phyloP scores from a whole-genome alignment of 2,888 invertebrate species.

The Dromius quadrimaculatus region DNA sequence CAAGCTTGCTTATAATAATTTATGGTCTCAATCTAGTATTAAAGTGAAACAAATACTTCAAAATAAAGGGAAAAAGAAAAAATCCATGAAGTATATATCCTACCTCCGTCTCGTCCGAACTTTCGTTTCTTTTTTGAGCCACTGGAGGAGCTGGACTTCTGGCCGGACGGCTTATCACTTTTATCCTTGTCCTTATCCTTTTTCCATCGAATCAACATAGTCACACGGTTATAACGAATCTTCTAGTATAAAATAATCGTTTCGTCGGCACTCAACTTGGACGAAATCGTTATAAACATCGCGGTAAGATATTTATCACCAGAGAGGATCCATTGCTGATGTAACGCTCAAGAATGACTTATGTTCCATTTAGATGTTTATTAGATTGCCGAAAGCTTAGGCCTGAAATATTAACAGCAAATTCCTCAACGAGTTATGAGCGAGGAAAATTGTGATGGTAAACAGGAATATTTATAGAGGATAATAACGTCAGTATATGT shows the following conservation, averaged over 20 bases:
- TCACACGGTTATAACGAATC: conserved; percentile 43
- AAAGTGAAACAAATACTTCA: background rate
- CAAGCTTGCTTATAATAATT: conserved; percentile 22
- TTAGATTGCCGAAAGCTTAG: background rate
- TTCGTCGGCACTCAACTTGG: conserved; percentile 28
- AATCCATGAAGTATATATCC: conserved; percentile 57
- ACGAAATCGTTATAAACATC: conserved; percentile 39
- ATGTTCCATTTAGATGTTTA: conserved; percentile 17
- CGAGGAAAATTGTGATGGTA: conserved; percentile 6
- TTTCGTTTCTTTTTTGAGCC: conserved; percentile 86
- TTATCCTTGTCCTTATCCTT: conserved; percentile 83
- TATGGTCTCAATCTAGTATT: conserved; percentile 21
- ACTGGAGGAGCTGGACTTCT: conserved; percentile 66
- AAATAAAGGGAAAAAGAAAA: background rate
- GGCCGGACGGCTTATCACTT: conserved; percentile 67
- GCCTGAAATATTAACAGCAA: conserved; percentile 22
- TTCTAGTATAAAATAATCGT: conserved; percentile 32
- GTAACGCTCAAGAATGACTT: conserved; percentile 3
- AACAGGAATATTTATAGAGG: conserved; percentile 8
- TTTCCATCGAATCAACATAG: conserved; percentile 87
- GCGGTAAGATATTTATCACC: conserved; percentile 13
- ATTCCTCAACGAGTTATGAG: background rate
- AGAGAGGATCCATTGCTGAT: background rate
- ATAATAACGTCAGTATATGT: too few species aligned
- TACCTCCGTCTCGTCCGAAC: conserved; percentile 84